Evolutionary conservation across 2,888 invertebrate species (phyloP).

Genomic region (Pseudococcus viburni): DNA sequence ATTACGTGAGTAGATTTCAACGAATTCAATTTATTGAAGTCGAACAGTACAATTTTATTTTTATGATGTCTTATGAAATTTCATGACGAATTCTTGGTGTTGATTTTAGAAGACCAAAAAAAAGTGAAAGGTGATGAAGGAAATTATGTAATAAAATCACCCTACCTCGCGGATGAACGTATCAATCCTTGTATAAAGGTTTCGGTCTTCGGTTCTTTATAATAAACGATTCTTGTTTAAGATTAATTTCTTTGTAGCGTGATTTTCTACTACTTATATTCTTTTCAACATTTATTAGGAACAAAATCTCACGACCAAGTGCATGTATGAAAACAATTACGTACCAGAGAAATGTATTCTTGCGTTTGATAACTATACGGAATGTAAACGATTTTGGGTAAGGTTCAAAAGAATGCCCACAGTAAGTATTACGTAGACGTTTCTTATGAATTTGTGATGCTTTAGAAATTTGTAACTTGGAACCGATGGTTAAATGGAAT

Average conservation of each 20-base stretch:
- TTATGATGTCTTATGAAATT: not conserved
- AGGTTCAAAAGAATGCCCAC: not conserved
- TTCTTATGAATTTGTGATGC: not conserved
- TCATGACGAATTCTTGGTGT: not conserved
- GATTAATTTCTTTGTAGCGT: not conserved
- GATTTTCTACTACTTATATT: not conserved
- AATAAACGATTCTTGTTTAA: not conserved
- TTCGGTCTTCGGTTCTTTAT: not conserved
- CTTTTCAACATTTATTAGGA: not conserved
- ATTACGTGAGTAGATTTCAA: too few species aligned
- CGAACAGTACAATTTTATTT: too few species aligned
- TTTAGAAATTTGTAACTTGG: constrained; percentile 17
- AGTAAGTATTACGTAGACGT: not conserved
- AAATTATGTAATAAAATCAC: constrained; percentile 29
- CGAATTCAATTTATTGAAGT: too few species aligned
- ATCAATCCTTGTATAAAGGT: constrained; percentile 27
- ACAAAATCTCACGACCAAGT: constrained; percentile 17
- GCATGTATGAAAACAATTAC: constrained; percentile 45
- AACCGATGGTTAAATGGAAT: not conserved
- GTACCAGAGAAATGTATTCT: not conserved
- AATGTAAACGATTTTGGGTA: constrained; percentile 33
- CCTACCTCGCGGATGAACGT: not conserved
- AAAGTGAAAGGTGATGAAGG: constrained; percentile 9
- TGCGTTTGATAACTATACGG: not conserved
- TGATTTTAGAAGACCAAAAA: not conserved